Evolutionary conservation across 2,113 vertebrate species (phyloP), one percentile per base, ranked within the genome.

Genomic region (Strix aluco): DNA sequence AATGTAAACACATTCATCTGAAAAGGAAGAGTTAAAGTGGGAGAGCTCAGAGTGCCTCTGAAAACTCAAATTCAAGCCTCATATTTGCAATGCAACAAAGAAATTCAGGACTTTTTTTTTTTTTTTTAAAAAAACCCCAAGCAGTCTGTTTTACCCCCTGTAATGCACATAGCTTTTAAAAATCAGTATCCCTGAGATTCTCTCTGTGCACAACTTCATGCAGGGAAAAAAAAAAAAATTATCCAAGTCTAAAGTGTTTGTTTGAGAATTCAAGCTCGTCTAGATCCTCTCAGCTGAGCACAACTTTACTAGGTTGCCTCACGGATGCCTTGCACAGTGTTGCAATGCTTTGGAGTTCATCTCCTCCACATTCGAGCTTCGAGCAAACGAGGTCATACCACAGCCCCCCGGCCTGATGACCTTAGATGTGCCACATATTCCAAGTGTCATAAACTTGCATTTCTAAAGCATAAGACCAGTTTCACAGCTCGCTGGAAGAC

Each of bases 161-260:
- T 5, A 69, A 44, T 0, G 11, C 32, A 32, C 16, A 7, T 0
- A 10, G 47, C 54, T 65, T 40, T n/a, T 55, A 6, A 62, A 59
- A 57, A 10, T 3, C 11, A 1, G 3, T 2, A 21, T 17, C 49
- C 16, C 52, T 1, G 9, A 46, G 38, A 47, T 16, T 17, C 51
- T 2, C 49, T 54, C 20, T 42, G 47, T 8, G 7, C 70, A 46
- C 42, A 47, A 5, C 52, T 29, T 22, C 40, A 38, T 3, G 4
- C 13, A 3, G 14, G 10, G 7, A 6, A 21, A 21, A 36, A 58
- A 17, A 51, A 77, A 59, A 1, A 29, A 72, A 72, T 29, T 44
- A 71, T 3, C 40, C 25, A 18, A 54, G 36, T 8, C 51, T 61
- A 2, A 81, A 47, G 29, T 5, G 72, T 87, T 61, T 86, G 22